Evolutionary conservation across 1,140 invertebrate genomes (phyloP).

Genomic region (Heliconius congener): DNA sequence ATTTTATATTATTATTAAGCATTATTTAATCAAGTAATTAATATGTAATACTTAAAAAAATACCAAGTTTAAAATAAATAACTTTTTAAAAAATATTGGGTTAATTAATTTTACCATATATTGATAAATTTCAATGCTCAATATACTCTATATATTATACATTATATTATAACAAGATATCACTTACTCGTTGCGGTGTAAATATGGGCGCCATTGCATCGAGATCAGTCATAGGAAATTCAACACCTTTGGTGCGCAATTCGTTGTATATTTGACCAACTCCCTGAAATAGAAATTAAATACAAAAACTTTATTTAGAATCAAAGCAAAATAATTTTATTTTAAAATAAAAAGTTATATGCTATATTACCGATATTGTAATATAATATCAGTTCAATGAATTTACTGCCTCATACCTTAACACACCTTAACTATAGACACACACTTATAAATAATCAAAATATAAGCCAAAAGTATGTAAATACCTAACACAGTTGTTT

Average conservation of each 20-base stretch:
- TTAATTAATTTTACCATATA: neutral
- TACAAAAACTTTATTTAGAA: too few relatives aligned
- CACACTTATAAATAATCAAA: neutral
- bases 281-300: slow-evolving; percentile 83
- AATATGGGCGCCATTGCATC: slow-evolving; percentile 98
- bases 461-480: neutral
- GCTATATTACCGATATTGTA: too few relatives aligned
- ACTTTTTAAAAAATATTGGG: too few relatives aligned
- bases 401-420: too few relatives aligned
- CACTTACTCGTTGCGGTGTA: slow-evolving; percentile 94
- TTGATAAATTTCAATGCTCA: neutral
- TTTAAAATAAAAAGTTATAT: neutral
- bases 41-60: too few relatives aligned
- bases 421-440: neutral
- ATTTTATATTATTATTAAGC: too few relatives aligned
- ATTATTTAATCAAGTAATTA: too few relatives aligned
- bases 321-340: neutral
- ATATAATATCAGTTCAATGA: too few relatives aligned
- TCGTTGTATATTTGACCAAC: slow-evolving; percentile 97
- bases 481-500: neutral
- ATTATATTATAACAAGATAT: neutral
- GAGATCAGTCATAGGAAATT: slow-evolving; percentile 97
- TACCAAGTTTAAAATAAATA: too few relatives aligned
- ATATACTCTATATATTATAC: too few relatives aligned
- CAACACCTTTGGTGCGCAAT: slow-evolving; percentile 96